Conservation (phyloP, 1,140 invertebrate species). For the Bombus breviceps region DNA sequence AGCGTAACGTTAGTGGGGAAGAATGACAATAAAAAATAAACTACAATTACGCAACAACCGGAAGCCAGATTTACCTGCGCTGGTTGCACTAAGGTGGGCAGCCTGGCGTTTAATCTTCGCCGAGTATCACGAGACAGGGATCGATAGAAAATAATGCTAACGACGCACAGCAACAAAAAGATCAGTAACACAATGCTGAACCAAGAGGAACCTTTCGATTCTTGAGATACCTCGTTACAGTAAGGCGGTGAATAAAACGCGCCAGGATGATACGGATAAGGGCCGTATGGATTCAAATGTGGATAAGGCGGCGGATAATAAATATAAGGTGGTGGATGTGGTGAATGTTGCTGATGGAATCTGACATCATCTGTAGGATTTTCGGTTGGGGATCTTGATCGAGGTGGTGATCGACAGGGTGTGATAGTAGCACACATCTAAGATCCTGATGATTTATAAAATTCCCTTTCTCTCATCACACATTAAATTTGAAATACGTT, state of each 20-base stretch:
- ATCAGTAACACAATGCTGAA: constrained; percentile 37
- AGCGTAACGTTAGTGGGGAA: neutral
- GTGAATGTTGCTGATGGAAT: constrained; percentile 30
- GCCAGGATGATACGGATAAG: constrained; percentile 42
- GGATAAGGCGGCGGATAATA: constrained; percentile 48
- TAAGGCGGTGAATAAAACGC: constrained; percentile 43
- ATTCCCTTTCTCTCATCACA: neutral
- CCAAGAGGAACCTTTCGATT: constrained; percentile 35
- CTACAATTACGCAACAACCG: constrained; percentile 10
- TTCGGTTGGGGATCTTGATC: neutral
- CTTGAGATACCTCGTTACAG: constrained; percentile 26
- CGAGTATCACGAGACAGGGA: constrained; percentile 34
- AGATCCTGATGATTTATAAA: neutral
- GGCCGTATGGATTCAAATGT: constrained; percentile 42
- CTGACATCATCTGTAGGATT: neutral
- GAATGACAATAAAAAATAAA: neutral
- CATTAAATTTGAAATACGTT: neutral
- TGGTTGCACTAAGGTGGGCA: constrained; percentile 20
- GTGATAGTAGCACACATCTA: constrained; percentile 52
- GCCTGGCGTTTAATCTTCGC: constrained; percentile 40
- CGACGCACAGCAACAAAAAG: constrained; percentile 15
- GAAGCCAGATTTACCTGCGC: constrained; percentile 52
- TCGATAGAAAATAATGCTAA: constrained; percentile 44
- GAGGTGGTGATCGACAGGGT: constrained; percentile 13
- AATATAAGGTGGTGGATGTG: constrained; percentile 25